A percentile compares a stretch with the other conserved stretches of the same genome.
Evolutionary conservation across 2,888 invertebrate species (phyloP).

Genomic region (Dicyrtomina minuta): DNA sequence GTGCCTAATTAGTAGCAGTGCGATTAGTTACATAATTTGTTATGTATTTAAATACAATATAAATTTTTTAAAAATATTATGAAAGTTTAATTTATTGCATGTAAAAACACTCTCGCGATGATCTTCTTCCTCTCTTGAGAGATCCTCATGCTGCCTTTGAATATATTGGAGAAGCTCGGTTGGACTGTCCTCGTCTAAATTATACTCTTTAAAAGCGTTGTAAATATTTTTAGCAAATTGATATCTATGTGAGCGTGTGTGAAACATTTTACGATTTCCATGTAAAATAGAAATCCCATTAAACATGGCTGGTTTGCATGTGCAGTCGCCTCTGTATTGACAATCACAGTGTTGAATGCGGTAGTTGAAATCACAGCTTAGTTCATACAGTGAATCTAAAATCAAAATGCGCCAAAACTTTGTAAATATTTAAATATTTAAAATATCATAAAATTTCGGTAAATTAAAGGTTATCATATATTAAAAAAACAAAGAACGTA

Average conservation of each 20-base stretch:
- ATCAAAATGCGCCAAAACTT: slow-evolving; percentile 60
- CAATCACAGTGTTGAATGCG: slow-evolving; percentile 97
- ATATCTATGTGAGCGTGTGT: slow-evolving; percentile 72
- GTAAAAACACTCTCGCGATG: no score
- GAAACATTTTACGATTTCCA: slow-evolving; percentile 84
- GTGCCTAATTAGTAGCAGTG: no score
- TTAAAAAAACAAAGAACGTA: slow-evolving; percentile 1
- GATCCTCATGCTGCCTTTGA: no score
- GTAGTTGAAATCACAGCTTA: slow-evolving; percentile 86
- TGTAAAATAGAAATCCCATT: slow-evolving; percentile 81
- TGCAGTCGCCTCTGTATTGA: slow-evolving; percentile 62
- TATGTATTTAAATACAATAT: no score
- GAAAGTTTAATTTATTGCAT: no score
- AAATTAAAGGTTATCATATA: slow-evolving; percentile 16
- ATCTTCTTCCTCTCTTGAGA: no score
- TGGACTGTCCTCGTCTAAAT: no score
- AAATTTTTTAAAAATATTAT: no score
- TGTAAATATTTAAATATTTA: no score
- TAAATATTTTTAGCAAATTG: slow-evolving; percentile 9
- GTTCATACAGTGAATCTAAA: slow-evolving; percentile 67
- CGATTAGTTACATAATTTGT: no score
- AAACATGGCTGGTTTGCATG: slow-evolving; percentile 69
- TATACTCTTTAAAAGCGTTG: slow-evolving; percentile 12
- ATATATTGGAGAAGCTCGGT: no score
- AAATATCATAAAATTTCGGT: no score